Conservation (phyloP, 2,797 vertebrate species). For the Anniella stebbinsi region DNA sequence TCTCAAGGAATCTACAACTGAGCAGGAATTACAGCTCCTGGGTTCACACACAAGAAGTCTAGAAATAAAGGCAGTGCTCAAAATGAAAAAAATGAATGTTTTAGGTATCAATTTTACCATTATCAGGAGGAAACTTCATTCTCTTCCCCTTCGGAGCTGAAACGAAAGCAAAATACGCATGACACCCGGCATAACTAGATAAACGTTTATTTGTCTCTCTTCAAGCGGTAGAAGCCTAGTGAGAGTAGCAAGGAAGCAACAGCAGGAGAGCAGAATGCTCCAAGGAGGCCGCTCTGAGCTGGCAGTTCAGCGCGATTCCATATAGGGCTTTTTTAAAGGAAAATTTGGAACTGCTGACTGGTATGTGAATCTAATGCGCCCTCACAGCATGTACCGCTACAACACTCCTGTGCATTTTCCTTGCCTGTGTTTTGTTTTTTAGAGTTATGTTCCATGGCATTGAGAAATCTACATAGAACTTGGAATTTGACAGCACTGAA, state of each 20-base stretch:
- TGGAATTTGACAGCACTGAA: background rate
- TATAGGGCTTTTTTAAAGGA: background rate
- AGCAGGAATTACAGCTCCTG: background rate
- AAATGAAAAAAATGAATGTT: background rate
- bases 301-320: background rate
- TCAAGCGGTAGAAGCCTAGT: accelerated
- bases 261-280: background rate
- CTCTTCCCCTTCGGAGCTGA: background rate
- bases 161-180: background rate
- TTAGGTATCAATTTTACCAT: background rate
- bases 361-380: background rate
- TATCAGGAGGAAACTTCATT: background rate
- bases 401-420: background rate
- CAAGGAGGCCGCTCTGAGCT: background rate
- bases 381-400: background rate
- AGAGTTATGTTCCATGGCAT: too few relatives aligned
- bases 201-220: background rate
- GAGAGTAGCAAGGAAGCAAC: background rate
- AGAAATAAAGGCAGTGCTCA: background rate
- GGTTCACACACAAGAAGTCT: background rate
- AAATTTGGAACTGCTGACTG: background rate
- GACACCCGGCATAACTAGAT: background rate
- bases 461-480: background rate
- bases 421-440: background rate
- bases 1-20: background rate